Base-by-base conservation (phyloP, 2,888 invertebrate genomes). In the Ditula angustiorana region DNA sequence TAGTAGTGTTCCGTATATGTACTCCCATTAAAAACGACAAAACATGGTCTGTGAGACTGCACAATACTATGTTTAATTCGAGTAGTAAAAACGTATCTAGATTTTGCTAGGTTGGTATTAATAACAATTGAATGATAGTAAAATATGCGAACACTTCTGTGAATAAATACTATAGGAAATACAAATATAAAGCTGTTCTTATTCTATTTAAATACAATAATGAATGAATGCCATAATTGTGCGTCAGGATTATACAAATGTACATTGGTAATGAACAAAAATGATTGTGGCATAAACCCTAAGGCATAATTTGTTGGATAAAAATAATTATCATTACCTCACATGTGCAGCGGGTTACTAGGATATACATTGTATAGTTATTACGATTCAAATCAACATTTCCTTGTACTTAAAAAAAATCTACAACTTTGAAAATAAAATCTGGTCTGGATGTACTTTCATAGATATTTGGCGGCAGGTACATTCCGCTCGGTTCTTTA, bases 141-240 rank as follows among this genome's bases (percentile, higher is more conserved):
- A 26, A 26, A 59, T 57, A 52, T 30, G 35, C 59, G 64, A 63
- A 63, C 64, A 64, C 52, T 59, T 64, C 59, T 53, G 52, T 64
- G 53, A 59, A 35, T 58, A 46, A 52, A 53, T 46, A 59, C 37
- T 47, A 41, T 23, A 46, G 52, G 63, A 50, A 41, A 44, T 52
- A 49, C 44, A 46, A 46, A 59, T 28, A 28, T 37, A 64, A 53
- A 64, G 53, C 23, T 47, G 37, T 26, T 30, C 28, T 59, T 59
- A 64, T 26, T 44, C 30, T 64, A 53, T 35, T 41, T 33, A n/a
- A 30, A 57, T 57, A 57, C 33, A 62, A 50, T 33, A 63, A 35
- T n/a, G 53, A 47, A 64, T 59, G 19, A 59, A 37, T 53, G 19
- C 35, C 21, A 23, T 30, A 35, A 58, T 64, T 64, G 64, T 64